These are phyloP conservation scores for Keiferia lycopersicella DNA, from an alignment of 2,888 invertebrate genomes.

Conservation along the genomic window DNA sequence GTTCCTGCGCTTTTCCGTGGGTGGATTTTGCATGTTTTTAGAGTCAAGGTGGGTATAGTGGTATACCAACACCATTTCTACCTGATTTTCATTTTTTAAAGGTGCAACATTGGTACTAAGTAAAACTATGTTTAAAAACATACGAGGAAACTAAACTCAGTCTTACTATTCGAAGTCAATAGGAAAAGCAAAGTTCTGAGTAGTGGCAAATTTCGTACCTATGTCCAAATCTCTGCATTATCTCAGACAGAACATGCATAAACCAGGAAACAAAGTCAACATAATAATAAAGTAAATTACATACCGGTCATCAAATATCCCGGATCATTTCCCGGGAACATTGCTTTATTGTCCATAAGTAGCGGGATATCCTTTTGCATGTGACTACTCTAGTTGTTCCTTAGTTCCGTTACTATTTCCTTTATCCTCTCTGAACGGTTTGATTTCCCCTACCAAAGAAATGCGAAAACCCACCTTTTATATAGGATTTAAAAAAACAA, in stretches of 20 bases:
- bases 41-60: not conserved
- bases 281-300: slow-evolving; percentile 28
- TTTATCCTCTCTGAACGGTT: slow-evolving; percentile 36
- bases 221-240: not conserved
- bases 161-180: too few relatives aligned
- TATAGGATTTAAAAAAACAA: too few relatives aligned
- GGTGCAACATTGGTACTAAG: too few relatives aligned
- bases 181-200: not conserved
- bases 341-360: slow-evolving; percentile 77
- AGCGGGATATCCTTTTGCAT: slow-evolving; percentile 54
- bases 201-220: not conserved
- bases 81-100: too few relatives aligned
- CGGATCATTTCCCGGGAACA: slow-evolving; percentile 64
- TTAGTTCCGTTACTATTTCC: slow-evolving; percentile 67
- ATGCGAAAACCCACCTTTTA: too few relatives aligned
- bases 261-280: slow-evolving; percentile 11
- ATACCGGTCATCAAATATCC: slow-evolving; percentile 57
- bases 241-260: slow-evolving; percentile 15
- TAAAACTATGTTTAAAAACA: too few relatives aligned
- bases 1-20: slow-evolving; percentile 19
- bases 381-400: slow-evolving; percentile 48
- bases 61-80: not conserved
- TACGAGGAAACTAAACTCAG: too few relatives aligned
- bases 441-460: slow-evolving; percentile 20
- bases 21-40: slow-evolving; percentile 15